These are phyloP conservation scores for Typhlichthys eigenmanni DNA, from an alignment of 2,797 vertebrate genomes.

Conservation along the genomic window DNA sequence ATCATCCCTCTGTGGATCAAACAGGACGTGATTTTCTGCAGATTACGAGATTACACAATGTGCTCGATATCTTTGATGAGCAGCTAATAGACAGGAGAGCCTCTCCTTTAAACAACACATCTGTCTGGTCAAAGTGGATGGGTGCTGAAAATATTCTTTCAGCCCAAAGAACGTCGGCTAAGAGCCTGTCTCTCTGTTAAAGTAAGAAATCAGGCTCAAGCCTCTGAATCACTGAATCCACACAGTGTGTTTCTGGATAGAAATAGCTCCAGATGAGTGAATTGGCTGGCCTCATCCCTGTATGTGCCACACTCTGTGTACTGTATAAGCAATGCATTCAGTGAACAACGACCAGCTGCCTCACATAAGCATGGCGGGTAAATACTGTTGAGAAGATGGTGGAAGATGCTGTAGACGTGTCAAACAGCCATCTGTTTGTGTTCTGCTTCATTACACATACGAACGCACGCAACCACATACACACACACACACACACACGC, in stretches of 20 bases:
- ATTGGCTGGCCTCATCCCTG: slow-evolving; percentile 33
- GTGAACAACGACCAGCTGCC: slow-evolving; percentile 40
- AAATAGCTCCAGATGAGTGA: slow-evolving; percentile 63
- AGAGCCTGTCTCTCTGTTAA: slow-evolving; percentile 24
- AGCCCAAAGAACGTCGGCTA: slow-evolving; percentile 41
- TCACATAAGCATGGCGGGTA: slow-evolving; percentile 31
- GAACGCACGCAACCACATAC: not conserved
- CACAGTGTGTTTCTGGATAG: slow-evolving; percentile 33
- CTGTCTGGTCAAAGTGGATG: not conserved
- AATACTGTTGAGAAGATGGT: slow-evolving; percentile 20
- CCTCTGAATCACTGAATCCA: slow-evolving; percentile 1
- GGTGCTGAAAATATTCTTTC: slow-evolving; percentile 12
- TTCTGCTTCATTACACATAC: slow-evolving; percentile 45
- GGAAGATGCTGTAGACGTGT: slow-evolving; percentile 12
- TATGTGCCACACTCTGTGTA: slow-evolving; percentile 8
- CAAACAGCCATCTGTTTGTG: slow-evolving; percentile 53
- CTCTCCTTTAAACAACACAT: slow-evolving; percentile 25
- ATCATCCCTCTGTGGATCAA: slow-evolving; percentile 16
- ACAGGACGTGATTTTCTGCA: slow-evolving; percentile 43
- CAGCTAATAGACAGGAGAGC: slow-evolving; percentile 47
- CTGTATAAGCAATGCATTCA: slow-evolving; percentile 7
- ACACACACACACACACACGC: slow-evolving; percentile 13
- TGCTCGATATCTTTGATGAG: slow-evolving; percentile 50
- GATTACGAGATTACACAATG: slow-evolving; percentile 58
- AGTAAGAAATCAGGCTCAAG: slow-evolving; percentile 57